Conservation (phyloP, 1,140 invertebrate species). For the Zaprionus capensis region DNA sequence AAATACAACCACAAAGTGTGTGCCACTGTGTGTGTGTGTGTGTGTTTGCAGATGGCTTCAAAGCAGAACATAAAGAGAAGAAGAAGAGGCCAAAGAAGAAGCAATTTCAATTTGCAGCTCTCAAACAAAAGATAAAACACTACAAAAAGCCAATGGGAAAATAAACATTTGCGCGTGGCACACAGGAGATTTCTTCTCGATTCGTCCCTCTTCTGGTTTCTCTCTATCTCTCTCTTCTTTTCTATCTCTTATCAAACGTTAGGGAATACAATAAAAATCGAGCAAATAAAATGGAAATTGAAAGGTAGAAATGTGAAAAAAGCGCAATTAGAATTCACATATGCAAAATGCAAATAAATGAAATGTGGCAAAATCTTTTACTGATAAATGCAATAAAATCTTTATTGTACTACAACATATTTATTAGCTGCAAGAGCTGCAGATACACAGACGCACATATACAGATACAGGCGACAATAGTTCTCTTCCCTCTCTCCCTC, state of each 20-base stretch:
- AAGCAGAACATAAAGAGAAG: neutral
- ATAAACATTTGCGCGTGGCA: constrained; percentile 1
- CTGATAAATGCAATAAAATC: constrained; percentile 62
- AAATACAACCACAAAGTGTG: neutral
- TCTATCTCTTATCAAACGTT: neutral
- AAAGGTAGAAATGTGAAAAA: constrained; percentile 14
- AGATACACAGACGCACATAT: constrained; percentile 35
- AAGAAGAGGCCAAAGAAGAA: neutral
- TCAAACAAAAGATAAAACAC: constrained; percentile 1
- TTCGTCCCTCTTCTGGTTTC: neutral
- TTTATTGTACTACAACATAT: constrained; percentile 63
- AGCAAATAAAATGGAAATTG: constrained; percentile 15
- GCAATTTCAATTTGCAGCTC: constrained; percentile 4
- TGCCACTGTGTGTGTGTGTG: neutral
- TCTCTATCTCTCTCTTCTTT: neutral
- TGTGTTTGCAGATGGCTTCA: neutral
- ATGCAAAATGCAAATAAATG: constrained; percentile 36
- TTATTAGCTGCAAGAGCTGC: constrained; percentile 54
- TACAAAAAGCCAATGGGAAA: constrained; percentile 10
- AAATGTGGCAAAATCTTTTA: constrained; percentile 59
- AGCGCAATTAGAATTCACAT: constrained; percentile 29
- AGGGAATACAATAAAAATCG: neutral
- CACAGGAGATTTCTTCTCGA: neutral
- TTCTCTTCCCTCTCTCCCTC: neutral
- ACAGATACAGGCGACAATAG: constrained; percentile 46